Evolutionary conservation across 2,888 invertebrate genomes (phyloP).

Genomic region (Stomorhina lunata): DNA sequence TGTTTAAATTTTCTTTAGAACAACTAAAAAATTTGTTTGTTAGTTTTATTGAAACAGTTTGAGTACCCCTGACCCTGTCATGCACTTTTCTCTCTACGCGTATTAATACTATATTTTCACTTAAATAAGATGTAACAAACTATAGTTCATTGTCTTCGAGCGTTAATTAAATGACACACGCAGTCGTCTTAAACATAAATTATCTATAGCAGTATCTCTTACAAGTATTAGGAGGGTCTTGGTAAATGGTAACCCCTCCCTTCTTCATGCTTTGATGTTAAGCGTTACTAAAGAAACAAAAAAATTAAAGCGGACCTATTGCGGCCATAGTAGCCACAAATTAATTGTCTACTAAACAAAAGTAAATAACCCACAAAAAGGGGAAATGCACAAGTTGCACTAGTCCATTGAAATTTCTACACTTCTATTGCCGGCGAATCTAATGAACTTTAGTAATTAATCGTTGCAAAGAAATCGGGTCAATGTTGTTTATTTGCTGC

Average conservation of each 20-base stretch:
- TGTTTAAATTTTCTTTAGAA: too few relatives aligned
- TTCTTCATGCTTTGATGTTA: too few relatives aligned
- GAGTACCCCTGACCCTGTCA: background rate
- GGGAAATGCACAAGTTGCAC: background rate
- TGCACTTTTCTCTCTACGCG: too few relatives aligned
- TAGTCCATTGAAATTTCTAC: too few relatives aligned
- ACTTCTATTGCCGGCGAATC: too few relatives aligned
- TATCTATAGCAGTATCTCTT: background rate
- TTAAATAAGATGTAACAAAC: too few relatives aligned
- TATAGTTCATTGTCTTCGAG: conserved; percentile 25
- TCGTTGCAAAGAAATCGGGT: conserved; percentile 38
- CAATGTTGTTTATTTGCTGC: conserved; percentile 36
- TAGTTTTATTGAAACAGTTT: too few relatives aligned
- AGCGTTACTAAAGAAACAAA: background rate
- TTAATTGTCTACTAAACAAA: background rate
- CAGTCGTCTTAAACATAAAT: background rate
- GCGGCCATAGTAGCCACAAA: background rate
- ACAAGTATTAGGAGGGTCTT: background rate
- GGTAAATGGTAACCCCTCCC: background rate
- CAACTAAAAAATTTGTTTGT: too few relatives aligned
- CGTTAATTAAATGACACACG: conserved; percentile 46
- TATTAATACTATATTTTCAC: too few relatives aligned
- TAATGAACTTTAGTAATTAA: too few relatives aligned
- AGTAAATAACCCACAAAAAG: background rate
- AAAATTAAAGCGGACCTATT: background rate